Conservation (phyloP, 2,113 vertebrate species). For the Theristicus caerulescens region DNA sequence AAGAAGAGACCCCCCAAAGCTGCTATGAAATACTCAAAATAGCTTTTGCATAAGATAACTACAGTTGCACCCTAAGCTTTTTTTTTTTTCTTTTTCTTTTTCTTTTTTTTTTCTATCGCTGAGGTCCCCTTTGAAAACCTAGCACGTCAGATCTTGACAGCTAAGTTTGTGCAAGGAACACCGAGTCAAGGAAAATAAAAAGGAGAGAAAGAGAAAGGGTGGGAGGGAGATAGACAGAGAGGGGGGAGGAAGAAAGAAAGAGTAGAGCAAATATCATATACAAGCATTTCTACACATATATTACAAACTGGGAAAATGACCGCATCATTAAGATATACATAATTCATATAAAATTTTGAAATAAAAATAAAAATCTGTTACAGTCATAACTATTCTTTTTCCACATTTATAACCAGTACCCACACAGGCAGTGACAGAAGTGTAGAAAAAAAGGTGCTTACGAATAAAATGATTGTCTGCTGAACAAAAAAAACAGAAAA, state of each 20-base stretch:
- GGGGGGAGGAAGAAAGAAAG: constrained; percentile 53
- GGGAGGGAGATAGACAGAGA: neutral
- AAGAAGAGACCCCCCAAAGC: constrained; percentile 78
- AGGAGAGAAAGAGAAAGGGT: constrained; percentile 70
- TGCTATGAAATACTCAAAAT: constrained; percentile 85
- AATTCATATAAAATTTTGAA: constrained; percentile 99
- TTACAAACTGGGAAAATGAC: constrained; percentile 99
- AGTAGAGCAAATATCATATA: constrained; percentile 94
- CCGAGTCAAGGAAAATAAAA: constrained; percentile 84
- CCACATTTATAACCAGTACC: constrained; percentile 98
- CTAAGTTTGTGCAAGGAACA: constrained; percentile 88
- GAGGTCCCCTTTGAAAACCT: constrained; percentile 74
- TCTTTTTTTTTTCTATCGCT: constrained; percentile 37
- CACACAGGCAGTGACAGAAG: constrained; percentile 99
- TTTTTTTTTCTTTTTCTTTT: neutral
- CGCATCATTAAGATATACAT: constrained; percentile 99
- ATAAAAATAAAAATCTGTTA: constrained; percentile 99
- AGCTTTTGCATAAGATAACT: constrained; percentile 88
- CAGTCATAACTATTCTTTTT: constrained; percentile 99
- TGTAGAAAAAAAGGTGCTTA: constrained; percentile 99
- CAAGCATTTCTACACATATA: constrained; percentile 99
- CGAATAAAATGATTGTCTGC: constrained; percentile 99
- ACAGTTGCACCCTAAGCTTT: constrained; percentile 78
- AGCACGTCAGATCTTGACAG: constrained; percentile 81
- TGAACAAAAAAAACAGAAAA: constrained; percentile 88